These are phyloP conservation scores for Cyprinella venusta DNA, from an alignment of 2,797 vertebrate genomes.

Conservation along the genomic window DNA sequence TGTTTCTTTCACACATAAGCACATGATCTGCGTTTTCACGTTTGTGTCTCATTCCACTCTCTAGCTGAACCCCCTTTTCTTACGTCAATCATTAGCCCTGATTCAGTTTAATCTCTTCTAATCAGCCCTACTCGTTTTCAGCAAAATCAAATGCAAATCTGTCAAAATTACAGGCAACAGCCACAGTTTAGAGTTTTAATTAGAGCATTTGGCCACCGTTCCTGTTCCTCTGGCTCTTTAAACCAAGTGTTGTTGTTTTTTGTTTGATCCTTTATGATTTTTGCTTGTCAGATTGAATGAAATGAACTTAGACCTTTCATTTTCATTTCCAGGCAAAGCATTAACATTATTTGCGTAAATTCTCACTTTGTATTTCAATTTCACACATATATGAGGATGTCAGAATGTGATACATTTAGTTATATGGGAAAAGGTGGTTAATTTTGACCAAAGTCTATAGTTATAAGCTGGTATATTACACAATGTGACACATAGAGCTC, in stretches of 20 bases:
- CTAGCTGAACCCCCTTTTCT: background rate
- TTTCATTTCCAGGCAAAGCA: background rate
- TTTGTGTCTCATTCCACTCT: background rate
- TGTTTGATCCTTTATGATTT: background rate
- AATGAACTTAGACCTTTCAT: background rate
- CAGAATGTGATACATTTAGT: background rate
- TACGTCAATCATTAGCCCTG: slow-evolving; percentile 12
- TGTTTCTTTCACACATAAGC: slow-evolving; percentile 1
- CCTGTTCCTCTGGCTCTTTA: background rate
- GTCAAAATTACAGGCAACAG: slow-evolving; percentile 3
- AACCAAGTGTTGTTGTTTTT: background rate
- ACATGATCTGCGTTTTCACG: background rate
- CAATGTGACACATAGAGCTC: background rate
- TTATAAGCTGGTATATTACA: background rate
- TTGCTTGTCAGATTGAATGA: background rate
- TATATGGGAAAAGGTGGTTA: background rate
- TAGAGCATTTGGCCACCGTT: background rate
- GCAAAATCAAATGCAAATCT: background rate
- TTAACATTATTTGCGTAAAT: background rate
- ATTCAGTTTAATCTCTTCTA: slow-evolving; percentile 17
- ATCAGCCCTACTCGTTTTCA: slow-evolving; percentile 17
- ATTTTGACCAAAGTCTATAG: background rate
- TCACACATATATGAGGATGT: background rate
- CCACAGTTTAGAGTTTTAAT: background rate
- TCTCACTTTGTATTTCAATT: background rate